Evolutionary conservation across 2,888 invertebrate genomes (phyloP), one percentile per base, ranked within the genome.

Genomic region (Trisateles emortualis): DNA sequence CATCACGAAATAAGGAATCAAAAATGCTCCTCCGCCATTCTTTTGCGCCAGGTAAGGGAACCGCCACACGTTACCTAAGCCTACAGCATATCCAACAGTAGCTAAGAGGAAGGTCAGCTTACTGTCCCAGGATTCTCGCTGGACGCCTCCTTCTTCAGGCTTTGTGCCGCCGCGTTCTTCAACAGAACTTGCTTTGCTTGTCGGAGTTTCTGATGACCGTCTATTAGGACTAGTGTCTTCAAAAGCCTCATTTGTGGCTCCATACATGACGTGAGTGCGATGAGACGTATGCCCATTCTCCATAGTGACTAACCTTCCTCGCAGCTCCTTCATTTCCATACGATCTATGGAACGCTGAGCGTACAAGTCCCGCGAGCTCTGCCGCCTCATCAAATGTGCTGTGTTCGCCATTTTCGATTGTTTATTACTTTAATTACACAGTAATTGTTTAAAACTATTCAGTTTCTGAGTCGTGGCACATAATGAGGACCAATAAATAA

Each of bases 1-100:
- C 98, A 99, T 99, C 64, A 99, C 96, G 79, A 98, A 97, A 88
- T 99, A 99, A 0, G 99, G 99, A 70, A 99, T 98, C 59, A 99
- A 92, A 83, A 99, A 99, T n/a, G 99, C 99, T 16, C 99, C 98
- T 50, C 98, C 98, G 0, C 98, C 98, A 78, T 98, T 98, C 85
- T 98, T 98, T 82, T 98, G 98, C 0, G 98, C 98, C 65, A 98
- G 91, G 87, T 98, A 98, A 0, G 98, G 98, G 87, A 98, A 98
- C 68, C 98, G 94, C 98, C 98, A 98, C 0, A 98, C 98, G 79
- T 98, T 98, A 3, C 98, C 98, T 35, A 98, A 93, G 0, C 98
- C 98, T 1, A 98, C 98, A 3, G 98, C 98, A 76, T 98, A 98
- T 50, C 98, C 98, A 33, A 98, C 96, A n/a, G 98, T 98, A 0